Conservation (phyloP, 2,888 invertebrate genomes). For the Cataglyphis albicans region DNA sequence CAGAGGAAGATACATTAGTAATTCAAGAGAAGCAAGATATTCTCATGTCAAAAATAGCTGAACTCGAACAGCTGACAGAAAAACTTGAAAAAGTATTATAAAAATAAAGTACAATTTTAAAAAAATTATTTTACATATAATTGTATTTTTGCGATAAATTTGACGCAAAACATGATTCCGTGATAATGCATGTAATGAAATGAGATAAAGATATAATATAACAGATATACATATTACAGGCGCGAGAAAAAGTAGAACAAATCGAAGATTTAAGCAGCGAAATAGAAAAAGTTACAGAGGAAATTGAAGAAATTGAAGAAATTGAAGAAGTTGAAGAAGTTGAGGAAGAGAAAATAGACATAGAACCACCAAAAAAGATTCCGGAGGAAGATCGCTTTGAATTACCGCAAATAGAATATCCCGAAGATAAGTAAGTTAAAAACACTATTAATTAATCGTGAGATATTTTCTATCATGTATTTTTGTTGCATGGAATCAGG, state of each 20-base stretch:
- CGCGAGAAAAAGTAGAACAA: conserved; percentile 1
- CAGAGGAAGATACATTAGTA: conserved; percentile 88
- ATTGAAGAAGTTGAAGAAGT: background rate
- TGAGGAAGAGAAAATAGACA: background rate
- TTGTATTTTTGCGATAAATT: conserved; percentile 72
- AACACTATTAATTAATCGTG: background rate
- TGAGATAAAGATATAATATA: background rate
- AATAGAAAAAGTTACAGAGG: background rate
- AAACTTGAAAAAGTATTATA: conserved; percentile 87
- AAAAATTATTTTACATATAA: conserved; percentile 78
- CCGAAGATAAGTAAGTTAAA: conserved; percentile 80
- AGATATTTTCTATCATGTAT: conserved; percentile 12
- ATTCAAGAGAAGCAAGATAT: conserved; percentile 88
- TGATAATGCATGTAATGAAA: background rate
- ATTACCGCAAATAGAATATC: conserved; percentile 79
- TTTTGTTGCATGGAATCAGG: conserved; percentile 66
- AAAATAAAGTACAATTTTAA: conserved; percentile 81
- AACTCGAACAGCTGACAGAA: conserved; percentile 89
- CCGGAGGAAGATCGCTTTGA: conserved; percentile 73
- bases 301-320: conserved; percentile 21
- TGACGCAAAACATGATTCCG: background rate
- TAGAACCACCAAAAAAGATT: conserved; percentile 7
- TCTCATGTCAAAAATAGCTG: conserved; percentile 88
- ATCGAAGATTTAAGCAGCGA: background rate
- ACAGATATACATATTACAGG: conserved; percentile 20